These are phyloP conservation scores for Hirtodrosophila histrioides DNA, from an alignment of 2,888 invertebrate species.

Conservation along the genomic window DNA sequence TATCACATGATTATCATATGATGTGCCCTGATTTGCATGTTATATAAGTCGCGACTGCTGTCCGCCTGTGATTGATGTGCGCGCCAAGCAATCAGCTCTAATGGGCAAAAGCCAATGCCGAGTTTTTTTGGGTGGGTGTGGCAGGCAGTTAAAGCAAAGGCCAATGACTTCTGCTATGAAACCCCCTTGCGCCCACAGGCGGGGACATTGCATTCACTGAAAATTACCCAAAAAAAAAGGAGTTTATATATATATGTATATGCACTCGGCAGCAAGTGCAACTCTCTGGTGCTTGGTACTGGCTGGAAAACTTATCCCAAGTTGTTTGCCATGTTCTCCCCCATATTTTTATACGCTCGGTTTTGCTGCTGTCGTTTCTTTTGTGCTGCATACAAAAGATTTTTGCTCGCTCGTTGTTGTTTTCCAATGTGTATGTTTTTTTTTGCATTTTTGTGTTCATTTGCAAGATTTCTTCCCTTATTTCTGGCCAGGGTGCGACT, in stretches of 20 bases:
- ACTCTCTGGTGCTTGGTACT: slow-evolving; percentile 18
- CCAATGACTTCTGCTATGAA: slow-evolving; percentile 61
- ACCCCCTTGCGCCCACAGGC: slow-evolving; percentile 8
- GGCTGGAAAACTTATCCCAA: slow-evolving; percentile 58
- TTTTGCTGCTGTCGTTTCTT: no score
- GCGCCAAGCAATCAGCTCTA: slow-evolving; percentile 55
- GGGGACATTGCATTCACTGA: slow-evolving; percentile 33
- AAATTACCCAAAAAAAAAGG: slow-evolving; percentile 25
- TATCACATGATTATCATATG: slow-evolving; percentile 77
- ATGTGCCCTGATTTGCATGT: slow-evolving; percentile 53
- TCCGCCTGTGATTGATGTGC: slow-evolving; percentile 43
- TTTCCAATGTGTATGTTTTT: slow-evolving; percentile 44
- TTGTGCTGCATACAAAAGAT: slow-evolving; percentile 79
- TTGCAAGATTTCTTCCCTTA: slow-evolving; percentile 80
- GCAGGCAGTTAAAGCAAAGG: slow-evolving; percentile 47
- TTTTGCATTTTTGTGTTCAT: slow-evolving; percentile 76
- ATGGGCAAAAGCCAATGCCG: slow-evolving; percentile 50
- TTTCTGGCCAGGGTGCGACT: slow-evolving; percentile 55
- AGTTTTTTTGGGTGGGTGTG: slow-evolving; percentile 31
- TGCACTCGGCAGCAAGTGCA: slow-evolving; percentile 36
- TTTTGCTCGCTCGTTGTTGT: slow-evolving; percentile 52
- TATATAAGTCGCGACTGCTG: slow-evolving; percentile 29
- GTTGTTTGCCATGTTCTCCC: slow-evolving; percentile 55
- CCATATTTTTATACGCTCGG: slow-evolving; percentile 36
- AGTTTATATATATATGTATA: slow-evolving; percentile 1